phyloP scores from a whole-genome alignment of 2,888 invertebrate genomes.

The Scelioninae gen. 1 region DNA sequence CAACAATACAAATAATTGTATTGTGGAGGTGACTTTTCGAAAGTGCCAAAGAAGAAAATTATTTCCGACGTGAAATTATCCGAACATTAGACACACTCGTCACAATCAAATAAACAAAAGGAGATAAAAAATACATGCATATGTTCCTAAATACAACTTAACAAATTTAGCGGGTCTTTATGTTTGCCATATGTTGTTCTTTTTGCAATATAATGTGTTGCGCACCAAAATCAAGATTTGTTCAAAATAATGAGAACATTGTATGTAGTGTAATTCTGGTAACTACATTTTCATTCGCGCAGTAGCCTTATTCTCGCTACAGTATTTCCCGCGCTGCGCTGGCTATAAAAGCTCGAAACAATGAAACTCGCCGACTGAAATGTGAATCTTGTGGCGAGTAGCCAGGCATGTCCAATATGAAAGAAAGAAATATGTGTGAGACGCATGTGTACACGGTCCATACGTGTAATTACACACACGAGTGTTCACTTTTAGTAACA shows the following conservation, averaged over 20 bases:
- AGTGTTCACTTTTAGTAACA: constrained; percentile 35
- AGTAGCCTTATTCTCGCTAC: constrained; percentile 43
- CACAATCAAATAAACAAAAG: no score
- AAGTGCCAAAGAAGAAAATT: no score
- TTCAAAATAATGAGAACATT: constrained; percentile 56
- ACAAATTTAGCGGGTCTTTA: no score
- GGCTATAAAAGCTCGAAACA: constrained; percentile 74
- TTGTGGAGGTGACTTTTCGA: no score
- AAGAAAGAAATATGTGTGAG: constrained; percentile 61
- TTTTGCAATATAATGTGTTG: no score
- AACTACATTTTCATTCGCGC: constrained; percentile 63
- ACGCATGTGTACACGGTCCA: constrained; percentile 37
- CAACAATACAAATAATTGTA: no score
- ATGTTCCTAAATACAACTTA: no score
- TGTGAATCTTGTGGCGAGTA: constrained; percentile 75
- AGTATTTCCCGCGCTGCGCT: constrained; percentile 45
- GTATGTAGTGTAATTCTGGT: constrained; percentile 62
- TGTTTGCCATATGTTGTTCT: no score
- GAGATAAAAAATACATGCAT: no score
- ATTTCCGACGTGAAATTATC: no score
- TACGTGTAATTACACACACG: constrained; percentile 51
- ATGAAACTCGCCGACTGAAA: constrained; percentile 73
- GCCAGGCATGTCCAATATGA: constrained; percentile 71
- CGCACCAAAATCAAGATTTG: constrained; percentile 64
- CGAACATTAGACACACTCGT: no score